Evolutionary conservation across 2,888 invertebrate genomes (phyloP).

Genomic region (Achlya flavicornis): DNA sequence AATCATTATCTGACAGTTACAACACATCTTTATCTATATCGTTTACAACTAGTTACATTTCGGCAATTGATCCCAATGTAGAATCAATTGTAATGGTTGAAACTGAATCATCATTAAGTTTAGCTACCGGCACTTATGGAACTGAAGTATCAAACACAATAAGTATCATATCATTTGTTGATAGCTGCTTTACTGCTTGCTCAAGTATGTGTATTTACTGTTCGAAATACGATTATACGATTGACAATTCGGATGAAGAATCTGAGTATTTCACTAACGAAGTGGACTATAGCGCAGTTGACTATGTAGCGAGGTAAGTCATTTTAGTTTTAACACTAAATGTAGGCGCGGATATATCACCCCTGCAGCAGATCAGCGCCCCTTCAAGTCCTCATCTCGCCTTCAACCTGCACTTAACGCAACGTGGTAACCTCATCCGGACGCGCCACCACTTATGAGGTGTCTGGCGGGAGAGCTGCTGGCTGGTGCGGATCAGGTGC

Average conservation of each 20-base stretch:
- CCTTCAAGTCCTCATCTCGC: too few species aligned
- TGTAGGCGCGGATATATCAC: too few species aligned
- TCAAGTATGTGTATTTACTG: conserved; percentile 34
- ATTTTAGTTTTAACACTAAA: background rate
- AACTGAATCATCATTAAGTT: conserved; percentile 48
- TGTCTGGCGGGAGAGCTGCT: too few species aligned
- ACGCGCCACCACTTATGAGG: too few species aligned
- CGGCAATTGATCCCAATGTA: conserved; percentile 31
- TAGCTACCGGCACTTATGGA: conserved; percentile 31
- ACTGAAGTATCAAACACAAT: conserved; percentile 30
- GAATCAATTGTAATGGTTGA: conserved; percentile 42
- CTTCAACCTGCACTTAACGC: too few species aligned
- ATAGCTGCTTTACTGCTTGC: conserved; percentile 32
- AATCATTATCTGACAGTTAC: background rate
- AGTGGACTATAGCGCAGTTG: conserved; percentile 23
- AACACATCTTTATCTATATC: background rate
- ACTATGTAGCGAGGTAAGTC: conserved; percentile 27
- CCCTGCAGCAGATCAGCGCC: too few species aligned
- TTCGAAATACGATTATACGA: conserved; percentile 22
- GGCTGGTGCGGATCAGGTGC: too few species aligned
- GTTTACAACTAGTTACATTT: background rate
- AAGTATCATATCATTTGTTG: conserved; percentile 42
- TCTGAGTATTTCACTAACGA: conserved; percentile 27
- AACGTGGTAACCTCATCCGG: too few species aligned
- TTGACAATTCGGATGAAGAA: conserved; percentile 20